These are phyloP conservation scores for Saguinus imperator DNA, from an alignment of 2,113 vertebrate genomes.

Conservation along the genomic window DNA sequence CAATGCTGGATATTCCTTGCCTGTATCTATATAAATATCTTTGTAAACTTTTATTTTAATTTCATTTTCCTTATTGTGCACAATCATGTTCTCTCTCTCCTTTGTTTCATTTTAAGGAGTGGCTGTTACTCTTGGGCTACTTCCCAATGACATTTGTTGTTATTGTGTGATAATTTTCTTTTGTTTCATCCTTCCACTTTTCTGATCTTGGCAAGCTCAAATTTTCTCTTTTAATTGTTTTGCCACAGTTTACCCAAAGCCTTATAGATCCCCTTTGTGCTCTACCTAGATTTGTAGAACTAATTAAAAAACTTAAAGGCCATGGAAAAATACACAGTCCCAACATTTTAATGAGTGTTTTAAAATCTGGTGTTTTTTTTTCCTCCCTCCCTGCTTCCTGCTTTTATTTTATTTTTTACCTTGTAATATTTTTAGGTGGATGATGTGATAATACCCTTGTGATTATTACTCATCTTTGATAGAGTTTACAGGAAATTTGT, in stretches of 20 bases:
- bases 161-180: neutral
- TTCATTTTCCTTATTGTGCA: neutral
- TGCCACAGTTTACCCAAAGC: neutral
- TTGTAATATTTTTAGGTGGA: neutral
- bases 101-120: neutral
- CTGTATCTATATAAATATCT: neutral
- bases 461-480: neutral
- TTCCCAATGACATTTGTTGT: neutral
- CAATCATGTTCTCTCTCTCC: neutral
- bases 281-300: neutral
- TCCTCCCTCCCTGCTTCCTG: neutral
- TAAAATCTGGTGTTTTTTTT: neutral
- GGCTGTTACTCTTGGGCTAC: neutral
- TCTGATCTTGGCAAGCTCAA: neutral
- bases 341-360: neutral
- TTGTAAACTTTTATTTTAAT: neutral
- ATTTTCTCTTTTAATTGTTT: neutral
- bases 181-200: neutral
- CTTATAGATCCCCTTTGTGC: neutral
- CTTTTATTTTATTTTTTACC: neutral
- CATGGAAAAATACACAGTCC: neutral
- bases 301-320: neutral
- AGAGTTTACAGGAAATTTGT: neutral
- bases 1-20: neutral
- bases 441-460: neutral